Base-by-base conservation (phyloP, 1,140 invertebrate genomes). In the Camponotus vicinus region DNA sequence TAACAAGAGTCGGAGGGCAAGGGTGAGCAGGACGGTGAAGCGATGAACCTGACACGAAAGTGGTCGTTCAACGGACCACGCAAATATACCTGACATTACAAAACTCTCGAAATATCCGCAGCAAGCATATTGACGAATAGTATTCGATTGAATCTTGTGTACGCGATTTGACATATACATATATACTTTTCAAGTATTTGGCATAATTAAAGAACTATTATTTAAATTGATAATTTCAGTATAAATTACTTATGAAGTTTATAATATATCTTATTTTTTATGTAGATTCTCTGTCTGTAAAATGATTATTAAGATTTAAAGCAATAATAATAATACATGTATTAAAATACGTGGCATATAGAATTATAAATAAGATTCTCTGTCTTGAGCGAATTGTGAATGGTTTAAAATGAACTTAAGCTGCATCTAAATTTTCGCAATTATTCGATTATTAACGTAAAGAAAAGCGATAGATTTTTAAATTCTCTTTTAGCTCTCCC, bases 31-130 rank as follows among this genome's bases (percentile, higher is more conserved):
- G 42, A 63, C 34, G 42, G 42, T 18, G 85, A 77, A 70, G 85
- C 66, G 61, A 87, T 59, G 66, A 80, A 86, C 76, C 66, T 61
- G 84, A 86, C 84, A 86, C 84, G 84, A 86, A 79, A 80, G 75
- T 64, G 64, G 21, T 27, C 80, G 85, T 69, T 86, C 63, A 75
- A 64, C 42, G 78, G 85, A 57, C 85, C 85, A 85, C 70, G 85
- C 85, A 80, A 83, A 32, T 80, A 40, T 67, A 78, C 59, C 73
- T 78, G 40, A 64, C 40, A 64, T 69, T 83, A 21, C 64, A 49
- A 52, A 45, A 70, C 27, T 71, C 52, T 40, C 21, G 40, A 52
- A 80, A 80, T 34, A 45, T 27, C 18, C 40, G 59, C 3, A 13
- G 13, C 55, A 13, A 32, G 3, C 42, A 42, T 13, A 15, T 45